Evolutionary conservation across 2,888 invertebrate genomes (phyloP).

Genomic region (Thecophora atra): DNA sequence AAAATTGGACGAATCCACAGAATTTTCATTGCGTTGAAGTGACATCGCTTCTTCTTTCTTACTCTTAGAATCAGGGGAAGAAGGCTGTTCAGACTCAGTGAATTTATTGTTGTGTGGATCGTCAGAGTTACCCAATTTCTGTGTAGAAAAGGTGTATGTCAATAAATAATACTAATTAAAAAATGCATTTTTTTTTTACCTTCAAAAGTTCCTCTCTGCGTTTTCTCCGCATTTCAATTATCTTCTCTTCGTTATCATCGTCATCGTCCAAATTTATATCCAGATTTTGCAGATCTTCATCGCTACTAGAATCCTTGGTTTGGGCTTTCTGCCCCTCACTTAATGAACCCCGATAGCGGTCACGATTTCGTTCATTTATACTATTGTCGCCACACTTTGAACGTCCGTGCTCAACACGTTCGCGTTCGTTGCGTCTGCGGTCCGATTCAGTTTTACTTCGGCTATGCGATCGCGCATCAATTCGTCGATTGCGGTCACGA

Average conservation of each 20-base stretch:
- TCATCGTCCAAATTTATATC: conserved; percentile 86
- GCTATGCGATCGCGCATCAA: conserved; percentile 62
- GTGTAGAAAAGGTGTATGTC: neutral
- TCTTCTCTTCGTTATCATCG: conserved; percentile 92
- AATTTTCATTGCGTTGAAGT: neutral
- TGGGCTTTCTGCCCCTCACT: conserved; percentile 81
- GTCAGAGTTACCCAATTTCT: conserved; percentile 39
- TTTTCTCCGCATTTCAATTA: conserved; percentile 87
- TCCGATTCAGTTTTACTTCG: conserved; percentile 65
- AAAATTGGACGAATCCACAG: conserved; percentile 19
- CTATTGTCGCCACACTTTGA: conserved; percentile 50
- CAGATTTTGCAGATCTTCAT: conserved; percentile 74
- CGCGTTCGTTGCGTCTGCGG: conserved; percentile 59
- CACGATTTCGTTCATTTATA: conserved; percentile 54
- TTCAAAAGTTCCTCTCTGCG: conserved; percentile 88
- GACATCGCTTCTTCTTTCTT: neutral
- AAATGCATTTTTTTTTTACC: conserved; percentile 68
- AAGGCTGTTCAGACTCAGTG: neutral
- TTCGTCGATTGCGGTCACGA: conserved; percentile 56
- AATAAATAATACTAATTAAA: neutral
- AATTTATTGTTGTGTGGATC: conserved; percentile 27
- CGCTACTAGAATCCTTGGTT: conserved; percentile 70
- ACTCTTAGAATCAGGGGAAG: neutral
- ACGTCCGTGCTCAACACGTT: conserved; percentile 59
- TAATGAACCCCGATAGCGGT: conserved; percentile 76